A percentile compares a stretch with the other conserved stretches of the same genome.
phyloP scores from a whole-genome alignment of 1,140 invertebrate species.

The Harlomillsia oculata region DNA sequence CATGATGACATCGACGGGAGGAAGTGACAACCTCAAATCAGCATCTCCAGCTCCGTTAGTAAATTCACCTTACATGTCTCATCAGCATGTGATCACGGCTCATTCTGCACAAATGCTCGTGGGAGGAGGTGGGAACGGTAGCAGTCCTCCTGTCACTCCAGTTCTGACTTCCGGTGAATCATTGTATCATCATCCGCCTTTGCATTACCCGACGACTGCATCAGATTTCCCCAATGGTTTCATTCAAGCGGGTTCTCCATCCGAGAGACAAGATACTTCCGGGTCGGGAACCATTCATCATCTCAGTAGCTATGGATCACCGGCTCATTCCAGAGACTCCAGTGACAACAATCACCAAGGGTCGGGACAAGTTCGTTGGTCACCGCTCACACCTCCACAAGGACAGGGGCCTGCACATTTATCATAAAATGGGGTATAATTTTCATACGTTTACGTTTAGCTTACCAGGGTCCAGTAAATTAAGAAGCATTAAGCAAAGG shows the following conservation, averaged over 20 bases:
- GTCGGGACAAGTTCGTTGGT: conserved; percentile 10
- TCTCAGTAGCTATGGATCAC: neutral
- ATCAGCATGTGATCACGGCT: no score
- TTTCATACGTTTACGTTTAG: neutral
- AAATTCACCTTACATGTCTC: neutral
- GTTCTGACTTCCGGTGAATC: no score
- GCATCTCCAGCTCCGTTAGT: neutral
- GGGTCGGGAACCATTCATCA: no score
- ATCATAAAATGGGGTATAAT: neutral
- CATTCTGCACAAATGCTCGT: neutral
- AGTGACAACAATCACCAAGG: neutral
- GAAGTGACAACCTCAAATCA: neutral
- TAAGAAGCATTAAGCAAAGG: no score
- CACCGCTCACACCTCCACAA: conserved; percentile 28
- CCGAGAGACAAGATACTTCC: no score
- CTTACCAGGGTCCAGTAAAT: no score
- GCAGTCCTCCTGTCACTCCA: no score
- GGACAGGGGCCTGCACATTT: neutral
- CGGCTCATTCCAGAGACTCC: neutral
- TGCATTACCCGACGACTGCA: no score
- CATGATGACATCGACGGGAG: neutral
- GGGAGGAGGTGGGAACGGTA: no score
- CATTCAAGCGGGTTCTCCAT: no score
- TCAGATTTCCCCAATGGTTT: no score
- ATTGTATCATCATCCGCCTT: no score